These are phyloP conservation scores for Oncorhynchus gorbuscha DNA, from an alignment of 2,113 vertebrate genomes.

Conservation along the genomic window DNA sequence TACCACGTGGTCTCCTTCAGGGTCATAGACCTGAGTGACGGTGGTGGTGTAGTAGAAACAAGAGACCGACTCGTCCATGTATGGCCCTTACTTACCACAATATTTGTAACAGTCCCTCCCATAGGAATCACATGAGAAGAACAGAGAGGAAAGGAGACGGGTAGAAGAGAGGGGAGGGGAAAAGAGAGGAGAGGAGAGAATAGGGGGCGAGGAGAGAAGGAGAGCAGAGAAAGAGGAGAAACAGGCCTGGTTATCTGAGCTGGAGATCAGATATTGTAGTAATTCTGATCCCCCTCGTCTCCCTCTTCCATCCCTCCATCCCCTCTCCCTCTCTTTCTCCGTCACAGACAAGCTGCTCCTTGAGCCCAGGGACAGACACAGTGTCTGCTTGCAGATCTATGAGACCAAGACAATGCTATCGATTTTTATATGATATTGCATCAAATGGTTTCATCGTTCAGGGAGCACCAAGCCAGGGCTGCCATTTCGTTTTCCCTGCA, in stretches of 20 bases:
- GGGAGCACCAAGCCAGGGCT: conserved; percentile 16
- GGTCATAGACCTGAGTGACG: conserved; percentile 59
- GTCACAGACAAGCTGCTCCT: conserved; percentile 25
- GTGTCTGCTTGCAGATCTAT: conserved; percentile 8
- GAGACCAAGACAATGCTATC: conserved; percentile 21
- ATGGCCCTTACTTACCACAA: conserved; percentile 36
- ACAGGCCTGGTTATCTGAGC: conserved; percentile 38
- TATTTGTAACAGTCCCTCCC: conserved; percentile 16
- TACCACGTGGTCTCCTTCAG: conserved; percentile 18
- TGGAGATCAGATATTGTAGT: background rate
- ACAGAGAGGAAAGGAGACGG: background rate
- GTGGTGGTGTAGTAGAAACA: conserved; percentile 66
- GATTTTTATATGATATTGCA: conserved; percentile 36
- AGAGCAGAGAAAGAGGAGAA: background rate
- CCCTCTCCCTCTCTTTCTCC: background rate
- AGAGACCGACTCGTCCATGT: conserved; percentile 53
- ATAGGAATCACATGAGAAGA: background rate
- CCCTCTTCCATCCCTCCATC: background rate
- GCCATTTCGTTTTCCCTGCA: conserved; percentile 10
- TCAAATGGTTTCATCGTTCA: conserved; percentile 38
- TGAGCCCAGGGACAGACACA: conserved; percentile 20
- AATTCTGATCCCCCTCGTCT: background rate
- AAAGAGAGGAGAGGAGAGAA: conserved; percentile 2
- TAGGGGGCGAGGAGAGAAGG: background rate
- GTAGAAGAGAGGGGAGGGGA: background rate